These are phyloP conservation scores for Steatornis caripensis DNA, from an alignment of 2,113 vertebrate genomes.

Conservation along the genomic window DNA sequence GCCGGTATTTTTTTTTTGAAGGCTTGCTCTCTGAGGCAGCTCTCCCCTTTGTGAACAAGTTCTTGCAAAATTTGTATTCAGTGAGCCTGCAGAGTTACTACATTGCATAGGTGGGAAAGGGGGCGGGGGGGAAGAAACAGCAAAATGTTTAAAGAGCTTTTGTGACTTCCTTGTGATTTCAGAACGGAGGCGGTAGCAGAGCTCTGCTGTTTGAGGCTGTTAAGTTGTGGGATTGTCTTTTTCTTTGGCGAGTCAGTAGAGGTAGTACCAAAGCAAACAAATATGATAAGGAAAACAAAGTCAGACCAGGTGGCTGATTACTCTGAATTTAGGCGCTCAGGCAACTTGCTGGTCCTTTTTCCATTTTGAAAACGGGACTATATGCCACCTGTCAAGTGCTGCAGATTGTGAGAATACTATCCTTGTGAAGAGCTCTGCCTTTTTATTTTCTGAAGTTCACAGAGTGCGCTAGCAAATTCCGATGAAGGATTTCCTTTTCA, in stretches of 20 bases:
- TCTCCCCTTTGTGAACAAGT: background rate
- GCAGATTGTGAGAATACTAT: background rate
- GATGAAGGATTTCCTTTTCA: background rate
- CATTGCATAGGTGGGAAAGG: background rate
- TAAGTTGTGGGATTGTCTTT: background rate
- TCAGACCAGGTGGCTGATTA: background rate
- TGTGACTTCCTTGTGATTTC: background rate
- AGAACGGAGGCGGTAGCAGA: background rate
- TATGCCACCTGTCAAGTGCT: background rate
- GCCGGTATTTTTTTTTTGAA: background rate
- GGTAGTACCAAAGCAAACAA: background rate
- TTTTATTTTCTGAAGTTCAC: background rate
- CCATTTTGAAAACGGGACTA: background rate
- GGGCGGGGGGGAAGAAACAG: background rate
- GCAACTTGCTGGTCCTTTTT: background rate
- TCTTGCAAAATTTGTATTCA: background rate
- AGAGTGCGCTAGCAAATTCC: background rate
- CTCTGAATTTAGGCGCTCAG: background rate
- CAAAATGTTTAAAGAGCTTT: background rate
- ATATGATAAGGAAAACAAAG: background rate
- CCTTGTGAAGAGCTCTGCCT: background rate
- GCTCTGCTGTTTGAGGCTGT: background rate
- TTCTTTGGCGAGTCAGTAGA: background rate
- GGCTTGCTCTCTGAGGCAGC: background rate
- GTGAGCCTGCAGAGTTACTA: background rate